These are phyloP conservation scores for Zootermopsis nevadensis DNA, from an alignment of 2,888 invertebrate genomes.

Conservation along the genomic window DNA sequence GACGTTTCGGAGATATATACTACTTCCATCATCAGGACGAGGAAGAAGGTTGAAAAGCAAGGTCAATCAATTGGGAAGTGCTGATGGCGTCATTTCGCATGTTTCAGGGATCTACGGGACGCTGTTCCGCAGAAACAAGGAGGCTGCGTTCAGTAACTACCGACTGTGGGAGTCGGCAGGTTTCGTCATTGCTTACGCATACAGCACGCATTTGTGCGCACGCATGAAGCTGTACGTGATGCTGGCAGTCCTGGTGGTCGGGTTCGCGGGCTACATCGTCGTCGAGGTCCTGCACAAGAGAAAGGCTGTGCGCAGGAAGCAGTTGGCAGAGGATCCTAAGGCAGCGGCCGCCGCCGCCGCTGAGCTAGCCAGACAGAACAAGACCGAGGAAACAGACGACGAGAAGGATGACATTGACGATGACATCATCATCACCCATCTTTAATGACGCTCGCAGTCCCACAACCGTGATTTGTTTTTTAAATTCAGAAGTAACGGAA, in stretches of 20 bases:
- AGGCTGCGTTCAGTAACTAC: constrained; percentile 92
- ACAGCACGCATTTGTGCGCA: constrained; percentile 87
- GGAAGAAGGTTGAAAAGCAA: too few species aligned
- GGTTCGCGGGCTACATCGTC: constrained; percentile 80
- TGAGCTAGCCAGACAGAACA: constrained; percentile 64
- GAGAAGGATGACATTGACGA: constrained; percentile 90
- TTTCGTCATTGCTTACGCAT: constrained; percentile 90
- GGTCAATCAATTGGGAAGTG: too few species aligned
- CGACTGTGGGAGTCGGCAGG: constrained; percentile 91
- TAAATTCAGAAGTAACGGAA: constrained; percentile 19
- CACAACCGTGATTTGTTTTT: too few species aligned
- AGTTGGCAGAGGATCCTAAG: constrained; percentile 75
- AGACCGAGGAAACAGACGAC: constrained; percentile 82
- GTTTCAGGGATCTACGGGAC: constrained; percentile 82
- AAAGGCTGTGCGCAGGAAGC: constrained; percentile 82
- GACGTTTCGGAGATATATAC: too few species aligned
- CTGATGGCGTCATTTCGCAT: too few species aligned
- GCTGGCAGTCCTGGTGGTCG: constrained; percentile 79
- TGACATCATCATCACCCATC: constrained; percentile 87
- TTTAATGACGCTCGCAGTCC: constrained; percentile 64
- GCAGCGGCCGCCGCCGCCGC: constrained; percentile 73
- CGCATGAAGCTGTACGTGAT: constrained; percentile 88
- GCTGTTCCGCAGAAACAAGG: constrained; percentile 87
- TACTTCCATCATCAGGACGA: too few species aligned
- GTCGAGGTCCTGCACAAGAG: constrained; percentile 86